Evolutionary conservation across 2,888 invertebrate genomes (phyloP).

Genomic region (Patella depressa): DNA sequence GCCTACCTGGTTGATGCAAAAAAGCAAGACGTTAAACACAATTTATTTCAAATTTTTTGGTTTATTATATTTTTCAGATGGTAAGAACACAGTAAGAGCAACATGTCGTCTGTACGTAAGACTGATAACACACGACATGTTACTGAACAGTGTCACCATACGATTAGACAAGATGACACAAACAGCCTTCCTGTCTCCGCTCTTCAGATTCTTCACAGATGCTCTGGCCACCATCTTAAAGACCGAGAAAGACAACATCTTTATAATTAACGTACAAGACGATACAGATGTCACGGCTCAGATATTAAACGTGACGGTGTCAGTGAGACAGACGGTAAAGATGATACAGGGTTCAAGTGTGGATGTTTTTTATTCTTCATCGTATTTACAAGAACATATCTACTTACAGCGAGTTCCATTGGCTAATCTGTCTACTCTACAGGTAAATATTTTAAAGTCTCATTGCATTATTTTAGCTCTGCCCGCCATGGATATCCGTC

Average conservation of each 20-base stretch:
- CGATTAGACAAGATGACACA: slow-evolving; percentile 93
- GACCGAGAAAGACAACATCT: slow-evolving; percentile 92
- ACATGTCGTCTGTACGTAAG: slow-evolving; percentile 92
- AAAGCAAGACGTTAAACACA: too few relatives aligned
- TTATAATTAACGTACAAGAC: slow-evolving; percentile 91
- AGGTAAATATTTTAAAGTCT: slow-evolving; percentile 72
- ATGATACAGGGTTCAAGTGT: slow-evolving; percentile 39
- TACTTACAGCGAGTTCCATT: slow-evolving; percentile 91
- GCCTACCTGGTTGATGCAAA: not conserved
- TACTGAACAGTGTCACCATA: slow-evolving; percentile 93
- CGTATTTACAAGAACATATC: slow-evolving; percentile 92
- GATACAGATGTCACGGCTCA: slow-evolving; percentile 86
- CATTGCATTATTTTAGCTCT: too few relatives aligned
- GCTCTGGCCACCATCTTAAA: slow-evolving; percentile 92
- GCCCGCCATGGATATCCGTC: too few relatives aligned
- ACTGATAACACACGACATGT: slow-evolving; percentile 93
- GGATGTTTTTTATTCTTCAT: slow-evolving; percentile 86
- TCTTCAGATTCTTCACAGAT: slow-evolving; percentile 88
- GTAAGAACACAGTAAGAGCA: slow-evolving; percentile 92
- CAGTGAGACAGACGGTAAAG: slow-evolving; percentile 76
- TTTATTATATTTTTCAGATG: slow-evolving; percentile 76
- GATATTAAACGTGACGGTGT: slow-evolving; percentile 94
- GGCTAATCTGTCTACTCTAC: slow-evolving; percentile 88
- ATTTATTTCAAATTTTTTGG: too few relatives aligned
- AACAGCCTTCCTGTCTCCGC: slow-evolving; percentile 90